These are phyloP conservation scores for Toxotes chatareus DNA, from an alignment of 2,113 vertebrate genomes.

Conservation along the genomic window DNA sequence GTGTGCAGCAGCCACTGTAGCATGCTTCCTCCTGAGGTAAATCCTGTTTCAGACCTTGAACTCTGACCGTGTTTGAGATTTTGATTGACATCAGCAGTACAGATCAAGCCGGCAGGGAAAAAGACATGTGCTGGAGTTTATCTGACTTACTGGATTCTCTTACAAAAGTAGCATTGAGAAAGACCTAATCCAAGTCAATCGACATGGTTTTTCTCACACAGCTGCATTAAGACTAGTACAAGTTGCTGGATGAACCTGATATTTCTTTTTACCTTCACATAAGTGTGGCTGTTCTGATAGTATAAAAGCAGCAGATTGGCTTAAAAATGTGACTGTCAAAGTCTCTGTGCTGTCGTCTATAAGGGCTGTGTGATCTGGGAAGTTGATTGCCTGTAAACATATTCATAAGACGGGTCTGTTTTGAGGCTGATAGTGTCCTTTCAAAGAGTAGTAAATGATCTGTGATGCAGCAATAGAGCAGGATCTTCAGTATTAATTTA, in stretches of 20 bases:
- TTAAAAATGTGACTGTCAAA: background rate
- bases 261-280: background rate
- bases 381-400: background rate
- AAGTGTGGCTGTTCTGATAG: background rate
- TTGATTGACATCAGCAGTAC: conserved; percentile 44
- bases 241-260: background rate
- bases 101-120: background rate
- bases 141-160: background rate
- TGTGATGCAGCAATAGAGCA: background rate
- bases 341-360: background rate
- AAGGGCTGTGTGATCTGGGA: background rate
- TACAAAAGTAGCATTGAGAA: background rate
- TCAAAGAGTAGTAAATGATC: conserved; percentile 8
- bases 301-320: background rate
- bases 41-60: conserved; percentile 20
- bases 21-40: conserved; percentile 23
- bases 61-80: conserved; percentile 23
- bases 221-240: background rate
- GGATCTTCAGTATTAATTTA: conserved; percentile 2
- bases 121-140: background rate
- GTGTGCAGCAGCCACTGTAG: conserved; percentile 29
- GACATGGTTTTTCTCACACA: background rate
- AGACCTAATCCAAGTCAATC: background rate
- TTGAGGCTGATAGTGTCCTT: background rate
- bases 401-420: background rate